These are phyloP conservation scores for Drosophila auraria DNA, from an alignment of 1,140 invertebrate genomes.

Conservation along the genomic window DNA sequence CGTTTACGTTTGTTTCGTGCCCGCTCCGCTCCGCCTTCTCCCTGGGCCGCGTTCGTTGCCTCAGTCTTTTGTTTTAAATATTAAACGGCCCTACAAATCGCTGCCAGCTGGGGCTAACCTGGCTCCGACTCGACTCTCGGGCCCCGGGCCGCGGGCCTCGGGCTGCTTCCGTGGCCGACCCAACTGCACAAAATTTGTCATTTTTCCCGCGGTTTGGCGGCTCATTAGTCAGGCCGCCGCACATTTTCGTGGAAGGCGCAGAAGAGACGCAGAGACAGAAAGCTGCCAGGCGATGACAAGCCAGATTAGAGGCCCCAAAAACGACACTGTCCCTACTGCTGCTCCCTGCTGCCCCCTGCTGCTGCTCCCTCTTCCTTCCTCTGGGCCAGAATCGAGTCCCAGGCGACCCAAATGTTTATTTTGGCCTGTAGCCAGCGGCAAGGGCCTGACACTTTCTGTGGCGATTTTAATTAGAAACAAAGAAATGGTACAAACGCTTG, in stretches of 20 bases:
- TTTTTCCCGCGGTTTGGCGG: constrained; percentile 81
- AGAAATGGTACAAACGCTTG: background rate
- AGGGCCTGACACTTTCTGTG: constrained; percentile 80
- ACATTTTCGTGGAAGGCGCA: constrained; percentile 77
- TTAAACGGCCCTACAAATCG: constrained; percentile 80
- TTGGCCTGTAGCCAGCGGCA: constrained; percentile 34
- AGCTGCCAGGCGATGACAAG: constrained; percentile 80
- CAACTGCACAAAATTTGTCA: constrained; percentile 74
- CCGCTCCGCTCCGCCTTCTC: constrained; percentile 29
- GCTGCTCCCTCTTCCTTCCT: constrained; percentile 1
- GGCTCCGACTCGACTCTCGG: background rate
- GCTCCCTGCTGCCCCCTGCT: background rate
- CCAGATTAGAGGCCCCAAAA: constrained; percentile 66
- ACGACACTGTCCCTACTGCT: constrained; percentile 57
- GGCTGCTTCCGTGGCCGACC: constrained; percentile 26
- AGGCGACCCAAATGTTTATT: constrained; percentile 66
- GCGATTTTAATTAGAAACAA: constrained; percentile 77
- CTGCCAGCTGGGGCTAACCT: constrained; percentile 44
- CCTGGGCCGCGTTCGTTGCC: constrained; percentile 54
- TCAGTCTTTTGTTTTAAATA: constrained; percentile 82
- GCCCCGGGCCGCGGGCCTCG: background rate
- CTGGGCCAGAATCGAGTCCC: constrained; percentile 20
- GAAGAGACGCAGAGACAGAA: constrained; percentile 63
- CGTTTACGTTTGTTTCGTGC: constrained; percentile 73
- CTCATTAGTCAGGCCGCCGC: constrained; percentile 79